Conservation (phyloP, 2,797 vertebrate species). For the Hoplostethus atlanticus region DNA sequence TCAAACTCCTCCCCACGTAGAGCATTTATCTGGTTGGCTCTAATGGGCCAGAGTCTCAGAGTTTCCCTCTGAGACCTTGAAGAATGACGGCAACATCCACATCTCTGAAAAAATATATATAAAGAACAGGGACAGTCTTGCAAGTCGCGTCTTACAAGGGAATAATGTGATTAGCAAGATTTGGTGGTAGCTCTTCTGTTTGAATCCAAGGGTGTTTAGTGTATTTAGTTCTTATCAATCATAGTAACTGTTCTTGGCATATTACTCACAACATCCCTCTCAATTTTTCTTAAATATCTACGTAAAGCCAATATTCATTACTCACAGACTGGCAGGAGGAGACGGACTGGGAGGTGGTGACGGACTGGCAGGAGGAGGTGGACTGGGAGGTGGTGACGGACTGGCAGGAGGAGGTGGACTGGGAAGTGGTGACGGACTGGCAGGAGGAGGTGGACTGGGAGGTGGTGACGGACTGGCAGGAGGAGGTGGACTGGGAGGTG, state of each 20-base stretch:
- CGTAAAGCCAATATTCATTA: too few relatives aligned
- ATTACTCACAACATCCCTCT: constrained; percentile 4
- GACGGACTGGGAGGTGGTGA: too few relatives aligned
- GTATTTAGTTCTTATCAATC: neutral
- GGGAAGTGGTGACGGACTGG: too few relatives aligned
- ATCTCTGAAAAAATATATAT: neutral
- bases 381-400: neutral
- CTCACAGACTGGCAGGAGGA: too few relatives aligned
- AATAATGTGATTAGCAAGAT: constrained; percentile 9
- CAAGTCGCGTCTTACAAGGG: constrained; percentile 5
- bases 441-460: neutral
- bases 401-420: too few relatives aligned
- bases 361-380: too few relatives aligned
- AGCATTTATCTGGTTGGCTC: constrained; percentile 39
- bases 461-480: neutral
- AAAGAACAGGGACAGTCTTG: constrained; percentile 1
- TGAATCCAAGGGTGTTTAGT: neutral
- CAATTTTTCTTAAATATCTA: neutral
- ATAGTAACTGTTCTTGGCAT: constrained; percentile 2
- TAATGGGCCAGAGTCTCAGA: constrained; percentile 2
- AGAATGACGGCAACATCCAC: neutral
- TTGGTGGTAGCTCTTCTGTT: neutral
- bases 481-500: neutral
- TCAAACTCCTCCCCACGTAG: constrained; percentile 36
- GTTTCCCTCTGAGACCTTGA: neutral